Percentiles rank a stretch among this genome's conserved stretches.
phyloP scores from a whole-genome alignment of 1,140 invertebrate genomes.

The Trichomalopsis sarcophagae region DNA sequence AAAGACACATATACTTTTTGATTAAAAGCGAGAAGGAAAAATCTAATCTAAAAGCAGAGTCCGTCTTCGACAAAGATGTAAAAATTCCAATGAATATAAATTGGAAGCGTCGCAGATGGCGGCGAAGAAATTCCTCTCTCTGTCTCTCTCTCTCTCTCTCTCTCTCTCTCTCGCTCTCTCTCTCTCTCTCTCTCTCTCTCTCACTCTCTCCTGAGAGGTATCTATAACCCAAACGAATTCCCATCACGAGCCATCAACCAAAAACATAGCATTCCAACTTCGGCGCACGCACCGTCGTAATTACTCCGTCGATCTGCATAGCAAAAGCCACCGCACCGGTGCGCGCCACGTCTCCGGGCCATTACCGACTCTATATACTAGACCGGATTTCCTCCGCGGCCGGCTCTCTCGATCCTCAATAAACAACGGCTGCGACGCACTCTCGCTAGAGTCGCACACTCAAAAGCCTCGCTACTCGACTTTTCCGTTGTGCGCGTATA shows the following conservation, averaged over 20 bases:
- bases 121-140: not conserved
- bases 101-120: not conserved
- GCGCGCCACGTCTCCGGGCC: too few species aligned
- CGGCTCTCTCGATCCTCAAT: not conserved
- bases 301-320: not conserved
- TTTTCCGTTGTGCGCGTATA: not conserved
- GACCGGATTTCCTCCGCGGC: not conserved
- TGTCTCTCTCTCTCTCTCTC: too few species aligned
- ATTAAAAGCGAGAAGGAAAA: not conserved
- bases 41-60: not conserved
- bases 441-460: not conserved
- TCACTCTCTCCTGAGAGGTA: not conserved
- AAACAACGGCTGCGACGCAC: not conserved
- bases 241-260: not conserved
- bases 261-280: not conserved
- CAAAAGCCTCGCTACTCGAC: not conserved
- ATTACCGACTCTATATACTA: not conserved
- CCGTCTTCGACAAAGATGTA: not conserved
- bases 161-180: too few species aligned
- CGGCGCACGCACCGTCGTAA: not conserved
- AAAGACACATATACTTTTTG: not conserved
- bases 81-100: conserved; percentile 1
- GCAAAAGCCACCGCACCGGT: not conserved
- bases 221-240: not conserved
- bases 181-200: too few species aligned